These are phyloP conservation scores for Potamilus streckersoni DNA, from an alignment of 1,140 invertebrate species.

Conservation along the genomic window DNA sequence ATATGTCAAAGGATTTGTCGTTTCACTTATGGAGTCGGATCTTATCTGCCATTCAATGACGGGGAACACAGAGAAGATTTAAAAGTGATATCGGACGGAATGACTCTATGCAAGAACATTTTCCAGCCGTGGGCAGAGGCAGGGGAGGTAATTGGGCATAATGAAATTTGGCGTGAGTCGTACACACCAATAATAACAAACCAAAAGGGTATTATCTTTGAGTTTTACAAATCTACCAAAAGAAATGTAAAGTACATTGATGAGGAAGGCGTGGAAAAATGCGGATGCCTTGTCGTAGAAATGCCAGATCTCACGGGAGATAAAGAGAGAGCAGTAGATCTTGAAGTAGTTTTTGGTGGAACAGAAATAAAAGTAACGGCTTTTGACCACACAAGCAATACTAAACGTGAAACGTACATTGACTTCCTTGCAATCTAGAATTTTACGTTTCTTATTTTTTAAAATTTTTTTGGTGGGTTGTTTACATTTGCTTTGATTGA, in stretches of 20 bases:
- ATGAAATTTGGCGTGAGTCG: conserved; percentile 71
- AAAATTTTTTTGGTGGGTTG: conserved; percentile 63
- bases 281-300: conserved; percentile 72
- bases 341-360: conserved; percentile 74
- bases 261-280: conserved; percentile 71
- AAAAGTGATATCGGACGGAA: conserved; percentile 69
- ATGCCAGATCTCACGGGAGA: conserved; percentile 63
- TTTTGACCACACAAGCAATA: conserved; percentile 71
- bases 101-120: conserved; percentile 73
- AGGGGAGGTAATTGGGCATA: conserved; percentile 70
- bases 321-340: conserved; percentile 69
- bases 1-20: conserved; percentile 71
- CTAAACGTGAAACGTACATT: conserved; percentile 70
- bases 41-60: conserved; percentile 72
- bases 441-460: not conserved
- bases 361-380: conserved; percentile 75
- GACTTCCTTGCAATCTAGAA: conserved; percentile 69
- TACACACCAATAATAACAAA: conserved; percentile 72
- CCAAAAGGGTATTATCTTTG: conserved; percentile 72
- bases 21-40: conserved; percentile 75
- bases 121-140: conserved; percentile 73
- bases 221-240: conserved; percentile 71
- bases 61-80: conserved; percentile 72
- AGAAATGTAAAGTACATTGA: conserved; percentile 72
- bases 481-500: not conserved